Evolutionary conservation across 2,888 invertebrate species (phyloP).

Genomic region (Pachycephus smyrnensis): DNA sequence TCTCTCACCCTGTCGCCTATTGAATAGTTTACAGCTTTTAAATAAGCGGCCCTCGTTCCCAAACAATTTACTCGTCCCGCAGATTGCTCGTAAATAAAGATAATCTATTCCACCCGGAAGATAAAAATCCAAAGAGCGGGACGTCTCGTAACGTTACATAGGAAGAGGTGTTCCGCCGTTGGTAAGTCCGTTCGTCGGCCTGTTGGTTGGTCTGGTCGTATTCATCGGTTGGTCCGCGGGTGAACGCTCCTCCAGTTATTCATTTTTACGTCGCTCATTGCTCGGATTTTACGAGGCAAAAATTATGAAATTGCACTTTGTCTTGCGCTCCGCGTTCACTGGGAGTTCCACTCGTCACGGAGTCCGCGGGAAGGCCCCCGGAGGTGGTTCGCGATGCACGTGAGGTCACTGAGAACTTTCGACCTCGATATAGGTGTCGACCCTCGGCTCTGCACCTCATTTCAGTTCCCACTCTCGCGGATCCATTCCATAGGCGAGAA

Average conservation of each 20-base stretch:
- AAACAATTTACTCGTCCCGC: conserved; percentile 64
- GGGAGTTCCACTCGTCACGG: conserved; percentile 22
- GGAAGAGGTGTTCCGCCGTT: conserved; percentile 28
- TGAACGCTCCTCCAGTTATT: conserved; percentile 64
- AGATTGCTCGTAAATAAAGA: conserved; percentile 67
- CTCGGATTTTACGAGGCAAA: conserved; percentile 65
- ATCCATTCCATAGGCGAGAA: neutral
- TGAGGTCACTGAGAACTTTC: conserved; percentile 1
- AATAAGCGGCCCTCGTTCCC: conserved; percentile 63
- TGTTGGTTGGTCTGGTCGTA: conserved; percentile 1
- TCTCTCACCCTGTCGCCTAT: conserved; percentile 32
- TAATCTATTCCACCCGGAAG: conserved; percentile 67
- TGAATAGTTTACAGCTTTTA: conserved; percentile 66
- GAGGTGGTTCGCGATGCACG: conserved; percentile 2
- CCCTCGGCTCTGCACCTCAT: neutral
- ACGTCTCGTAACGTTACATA: conserved; percentile 8
- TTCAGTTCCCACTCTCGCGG: neutral
- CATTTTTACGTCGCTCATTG: conserved; percentile 65
- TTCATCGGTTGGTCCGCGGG: conserved; percentile 48
- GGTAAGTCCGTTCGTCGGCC: conserved; percentile 22
- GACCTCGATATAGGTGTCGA: neutral
- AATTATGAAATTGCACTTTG: conserved; percentile 66
- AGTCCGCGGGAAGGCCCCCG: neutral
- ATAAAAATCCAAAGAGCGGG: conserved; percentile 55
- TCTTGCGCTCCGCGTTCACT: conserved; percentile 24